A percentile compares a stretch with the other conserved stretches of the same genome.
These are phyloP conservation scores for Clivina fossor DNA, from an alignment of 2,888 invertebrate species.

Conservation along the genomic window DNA sequence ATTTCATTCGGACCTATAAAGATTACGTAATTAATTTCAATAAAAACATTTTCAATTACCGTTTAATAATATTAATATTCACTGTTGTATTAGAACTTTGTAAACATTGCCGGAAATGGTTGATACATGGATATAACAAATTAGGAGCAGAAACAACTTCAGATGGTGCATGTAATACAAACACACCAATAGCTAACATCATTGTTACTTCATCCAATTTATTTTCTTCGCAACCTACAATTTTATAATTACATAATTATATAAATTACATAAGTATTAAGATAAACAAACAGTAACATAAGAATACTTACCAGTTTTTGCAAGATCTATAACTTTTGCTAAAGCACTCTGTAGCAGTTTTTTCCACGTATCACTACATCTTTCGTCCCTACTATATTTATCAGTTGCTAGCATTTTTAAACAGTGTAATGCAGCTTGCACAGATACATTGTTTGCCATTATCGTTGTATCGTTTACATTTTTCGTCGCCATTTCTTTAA, in stretches of 20 bases:
- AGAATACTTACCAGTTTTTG: conserved; percentile 69
- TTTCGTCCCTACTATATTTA: conserved; percentile 65
- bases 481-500: conserved; percentile 78
- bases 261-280: not conserved
- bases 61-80: conserved; percentile 41
- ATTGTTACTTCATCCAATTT: conserved; percentile 84
- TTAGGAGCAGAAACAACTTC: conserved; percentile 76
- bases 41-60: conserved; percentile 22
- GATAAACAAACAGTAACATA: conserved; percentile 41
- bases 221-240: conserved; percentile 59
- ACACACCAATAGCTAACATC: conserved; percentile 85
- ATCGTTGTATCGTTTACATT: conserved; percentile 59
- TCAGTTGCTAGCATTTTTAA: conserved; percentile 68
- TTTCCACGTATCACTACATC: conserved; percentile 71
- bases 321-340: conserved; percentile 85
- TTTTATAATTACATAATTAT: not conserved
- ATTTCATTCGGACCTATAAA: conserved; percentile 69
- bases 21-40: conserved; percentile 19
- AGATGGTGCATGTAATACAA: conserved; percentile 80
- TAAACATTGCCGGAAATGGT: conserved; percentile 85
- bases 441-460: conserved; percentile 68
- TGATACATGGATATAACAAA: conserved; percentile 87
- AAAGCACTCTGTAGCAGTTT: conserved; percentile 84
- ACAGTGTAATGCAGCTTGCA: conserved; percentile 77
- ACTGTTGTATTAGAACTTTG: conserved; percentile 65